Percentiles rank a stretch among this genome's conserved stretches.
phyloP scores from a whole-genome alignment of 2,888 invertebrate genomes.

The Habroteleia sp. region DNA sequence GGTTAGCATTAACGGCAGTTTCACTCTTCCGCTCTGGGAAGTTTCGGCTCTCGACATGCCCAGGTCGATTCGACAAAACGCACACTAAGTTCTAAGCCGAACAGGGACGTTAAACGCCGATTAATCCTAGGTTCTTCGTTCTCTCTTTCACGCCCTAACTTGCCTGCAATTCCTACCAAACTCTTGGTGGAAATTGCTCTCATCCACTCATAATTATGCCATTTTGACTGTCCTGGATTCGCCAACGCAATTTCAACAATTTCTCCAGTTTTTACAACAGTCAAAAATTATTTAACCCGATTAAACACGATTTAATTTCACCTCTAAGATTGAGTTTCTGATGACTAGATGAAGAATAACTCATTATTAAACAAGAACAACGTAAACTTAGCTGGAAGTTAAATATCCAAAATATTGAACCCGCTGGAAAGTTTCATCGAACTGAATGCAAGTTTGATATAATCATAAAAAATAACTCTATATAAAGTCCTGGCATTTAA shows the following conservation, averaged over 20 bases:
- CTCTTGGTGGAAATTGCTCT: conserved; percentile 63
- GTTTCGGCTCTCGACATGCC: conserved; percentile 68
- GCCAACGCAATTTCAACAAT: conserved; percentile 12
- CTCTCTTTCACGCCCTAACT: conserved; percentile 29
- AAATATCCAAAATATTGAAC: conserved; percentile 20
- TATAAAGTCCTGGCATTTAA: too few species aligned
- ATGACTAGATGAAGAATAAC: too few species aligned
- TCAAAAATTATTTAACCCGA: too few species aligned
- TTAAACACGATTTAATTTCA: too few species aligned
- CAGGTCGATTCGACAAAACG: conserved; percentile 69
- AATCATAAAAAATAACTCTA: too few species aligned
- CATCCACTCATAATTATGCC: conserved; percentile 46
- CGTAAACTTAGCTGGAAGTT: conserved; percentile 9
- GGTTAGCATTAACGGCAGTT: conserved; percentile 74
- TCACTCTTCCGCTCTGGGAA: conserved; percentile 65
- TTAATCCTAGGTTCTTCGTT: conserved; percentile 67
- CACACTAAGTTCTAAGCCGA: conserved; percentile 69
- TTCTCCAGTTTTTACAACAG: too few species aligned
- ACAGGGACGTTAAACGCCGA: conserved; percentile 72
- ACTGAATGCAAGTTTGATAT: too few species aligned
- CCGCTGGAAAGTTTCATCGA: too few species aligned
- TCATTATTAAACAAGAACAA: too few species aligned
- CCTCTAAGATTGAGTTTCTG: too few species aligned
- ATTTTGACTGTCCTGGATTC: conserved; percentile 30
- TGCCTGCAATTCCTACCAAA: conserved; percentile 65